Conservation (phyloP, 1,140 invertebrate species). For the Aphidius gifuensis region DNA sequence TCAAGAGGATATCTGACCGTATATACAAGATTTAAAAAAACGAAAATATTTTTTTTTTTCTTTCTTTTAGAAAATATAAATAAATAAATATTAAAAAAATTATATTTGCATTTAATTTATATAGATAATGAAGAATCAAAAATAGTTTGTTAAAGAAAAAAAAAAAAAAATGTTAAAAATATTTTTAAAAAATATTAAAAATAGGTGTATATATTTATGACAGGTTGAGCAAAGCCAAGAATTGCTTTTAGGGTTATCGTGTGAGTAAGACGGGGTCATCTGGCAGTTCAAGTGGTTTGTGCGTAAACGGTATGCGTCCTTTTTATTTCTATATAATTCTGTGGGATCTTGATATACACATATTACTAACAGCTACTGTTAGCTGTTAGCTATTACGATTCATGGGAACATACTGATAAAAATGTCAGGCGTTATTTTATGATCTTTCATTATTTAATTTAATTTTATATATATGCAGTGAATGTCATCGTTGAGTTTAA, state of each 20-base stretch:
- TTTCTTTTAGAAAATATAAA: too few relatives aligned
- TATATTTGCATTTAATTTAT: too few relatives aligned
- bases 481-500: too few relatives aligned
- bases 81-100: too few relatives aligned
- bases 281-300: slow-evolving; percentile 54
- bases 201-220: slow-evolving; percentile 49
- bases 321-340: slow-evolving; percentile 25
- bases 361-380: slow-evolving; percentile 37
- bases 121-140: too few relatives aligned
- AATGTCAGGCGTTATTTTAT: slow-evolving; percentile 35
- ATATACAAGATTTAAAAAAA: too few relatives aligned
- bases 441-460: background rate
- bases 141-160: too few relatives aligned
- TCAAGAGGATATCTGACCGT: too few relatives aligned
- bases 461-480: too few relatives aligned
- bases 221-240: slow-evolving; percentile 51
- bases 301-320: slow-evolving; percentile 37
- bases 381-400: slow-evolving; percentile 35
- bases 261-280: slow-evolving; percentile 52
- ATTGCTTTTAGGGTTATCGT: slow-evolving; percentile 55
- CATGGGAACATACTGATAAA: slow-evolving; percentile 54
- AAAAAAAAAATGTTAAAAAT: slow-evolving; percentile 20
- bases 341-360: background rate
- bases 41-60: too few relatives aligned
- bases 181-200: slow-evolving; percentile 43